Evolutionary conservation across 2,113 vertebrate genomes (phyloP).

Genomic region (Laterallus jamaicensis): DNA sequence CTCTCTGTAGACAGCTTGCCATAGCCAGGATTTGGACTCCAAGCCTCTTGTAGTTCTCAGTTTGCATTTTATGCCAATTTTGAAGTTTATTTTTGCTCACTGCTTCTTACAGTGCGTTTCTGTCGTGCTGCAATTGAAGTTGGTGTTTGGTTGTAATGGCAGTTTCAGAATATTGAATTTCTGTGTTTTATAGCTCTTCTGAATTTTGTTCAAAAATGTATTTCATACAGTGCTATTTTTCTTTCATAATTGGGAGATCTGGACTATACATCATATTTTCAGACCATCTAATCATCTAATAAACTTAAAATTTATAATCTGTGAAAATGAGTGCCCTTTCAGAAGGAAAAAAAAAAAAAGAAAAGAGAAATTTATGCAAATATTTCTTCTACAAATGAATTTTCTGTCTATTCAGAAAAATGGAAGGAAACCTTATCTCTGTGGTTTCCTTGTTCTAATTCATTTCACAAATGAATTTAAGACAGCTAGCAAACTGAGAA

Average conservation of each 20-base stretch:
- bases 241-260: conserved; percentile 19
- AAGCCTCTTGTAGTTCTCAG: neutral
- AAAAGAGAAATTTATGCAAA: neutral
- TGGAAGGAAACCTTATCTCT: neutral
- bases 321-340: conserved; percentile 31
- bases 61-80: neutral
- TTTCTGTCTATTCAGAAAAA: conserved; percentile 33
- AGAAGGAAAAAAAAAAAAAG: neutral
- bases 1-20: neutral
- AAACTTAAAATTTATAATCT: conserved; percentile 28
- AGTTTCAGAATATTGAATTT: conserved; percentile 3
- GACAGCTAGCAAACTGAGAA: conserved; percentile 59
- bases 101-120: neutral
- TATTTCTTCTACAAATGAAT: conserved; percentile 39
- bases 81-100: neutral
- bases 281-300: conserved; percentile 45
- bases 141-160: neutral
- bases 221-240: neutral
- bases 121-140: neutral
- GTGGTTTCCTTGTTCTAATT: conserved; percentile 42
- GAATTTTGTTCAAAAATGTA: neutral
- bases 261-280: conserved; percentile 4
- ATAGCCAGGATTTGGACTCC: neutral
- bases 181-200: neutral
- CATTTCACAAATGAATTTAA: conserved; percentile 61